phyloP scores from a whole-genome alignment of 2,113 vertebrate genomes.

The Ailuropoda melanoleuca region DNA sequence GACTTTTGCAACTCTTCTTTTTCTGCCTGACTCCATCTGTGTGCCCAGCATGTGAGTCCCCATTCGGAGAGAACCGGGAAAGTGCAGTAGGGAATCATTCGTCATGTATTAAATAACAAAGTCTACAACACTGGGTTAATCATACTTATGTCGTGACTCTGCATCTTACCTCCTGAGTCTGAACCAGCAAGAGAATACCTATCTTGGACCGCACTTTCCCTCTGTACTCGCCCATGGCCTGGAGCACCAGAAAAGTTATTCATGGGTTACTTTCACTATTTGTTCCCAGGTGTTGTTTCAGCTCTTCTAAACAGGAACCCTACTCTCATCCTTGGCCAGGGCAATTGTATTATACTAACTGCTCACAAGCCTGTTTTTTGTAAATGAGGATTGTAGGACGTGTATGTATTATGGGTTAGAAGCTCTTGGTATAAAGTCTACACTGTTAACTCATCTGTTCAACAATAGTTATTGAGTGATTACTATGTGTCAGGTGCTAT shows the following conservation, averaged over 20 bases:
- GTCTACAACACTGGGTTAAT: neutral
- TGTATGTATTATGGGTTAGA: neutral
- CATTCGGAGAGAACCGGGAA: neutral
- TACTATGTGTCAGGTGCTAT: neutral
- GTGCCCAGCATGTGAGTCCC: neutral
- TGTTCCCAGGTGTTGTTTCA: neutral
- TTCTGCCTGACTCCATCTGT: neutral
- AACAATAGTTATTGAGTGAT: neutral
- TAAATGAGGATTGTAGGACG: neutral
- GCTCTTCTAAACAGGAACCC: neutral
- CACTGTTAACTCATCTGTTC: neutral
- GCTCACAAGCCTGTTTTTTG: neutral
- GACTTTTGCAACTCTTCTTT: neutral
- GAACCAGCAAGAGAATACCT: neutral
- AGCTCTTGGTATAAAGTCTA: neutral
- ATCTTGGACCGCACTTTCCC: neutral
- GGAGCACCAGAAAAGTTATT: neutral
- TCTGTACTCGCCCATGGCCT: neutral
- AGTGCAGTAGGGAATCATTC: neutral
- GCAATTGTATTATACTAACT: neutral
- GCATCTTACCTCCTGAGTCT: neutral
- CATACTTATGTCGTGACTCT: neutral
- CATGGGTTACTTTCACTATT: neutral
- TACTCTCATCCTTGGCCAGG: neutral
- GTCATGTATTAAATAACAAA: neutral